Evolutionary conservation across 1,140 invertebrate genomes (phyloP).

Genomic region (Pseudomyrmex gracilis): DNA sequence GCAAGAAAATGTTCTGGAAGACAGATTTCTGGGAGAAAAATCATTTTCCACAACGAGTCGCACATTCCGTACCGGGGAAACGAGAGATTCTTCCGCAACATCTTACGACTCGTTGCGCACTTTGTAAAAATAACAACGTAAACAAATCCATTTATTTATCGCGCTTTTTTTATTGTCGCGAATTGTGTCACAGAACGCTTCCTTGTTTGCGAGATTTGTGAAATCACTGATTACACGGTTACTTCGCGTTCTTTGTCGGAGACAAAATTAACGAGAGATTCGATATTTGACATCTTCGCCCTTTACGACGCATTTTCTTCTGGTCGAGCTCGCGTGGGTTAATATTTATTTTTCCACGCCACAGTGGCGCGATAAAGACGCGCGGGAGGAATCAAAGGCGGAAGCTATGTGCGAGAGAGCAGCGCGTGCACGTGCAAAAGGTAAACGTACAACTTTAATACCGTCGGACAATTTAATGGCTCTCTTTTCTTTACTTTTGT

Average conservation of each 20-base stretch:
- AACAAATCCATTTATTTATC: conserved; percentile 5
- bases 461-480: conserved; percentile 54
- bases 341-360: conserved; percentile 52
- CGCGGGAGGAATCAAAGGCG: conserved; percentile 25
- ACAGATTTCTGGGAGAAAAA: conserved; percentile 7
- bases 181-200: not conserved
- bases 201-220: not conserved
- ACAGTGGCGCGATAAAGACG: conserved; percentile 18
- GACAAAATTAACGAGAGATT: not conserved
- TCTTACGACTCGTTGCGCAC: not conserved
- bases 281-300: not conserved
- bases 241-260: not conserved
- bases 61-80: not conserved
- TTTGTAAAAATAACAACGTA: not conserved
- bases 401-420: conserved; percentile 1
- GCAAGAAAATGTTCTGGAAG: not conserved
- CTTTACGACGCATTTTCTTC: not conserved
- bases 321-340: not conserved
- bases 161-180: not conserved
- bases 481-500: conserved; percentile 34
- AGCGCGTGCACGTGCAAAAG: not conserved
- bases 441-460: conserved; percentile 62
- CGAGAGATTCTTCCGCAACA: not conserved
- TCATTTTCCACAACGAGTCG: conserved; percentile 33
- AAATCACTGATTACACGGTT: not conserved